phyloP scores from a whole-genome alignment of 2,888 invertebrate species.

The Tricholauxania praeusta region DNA sequence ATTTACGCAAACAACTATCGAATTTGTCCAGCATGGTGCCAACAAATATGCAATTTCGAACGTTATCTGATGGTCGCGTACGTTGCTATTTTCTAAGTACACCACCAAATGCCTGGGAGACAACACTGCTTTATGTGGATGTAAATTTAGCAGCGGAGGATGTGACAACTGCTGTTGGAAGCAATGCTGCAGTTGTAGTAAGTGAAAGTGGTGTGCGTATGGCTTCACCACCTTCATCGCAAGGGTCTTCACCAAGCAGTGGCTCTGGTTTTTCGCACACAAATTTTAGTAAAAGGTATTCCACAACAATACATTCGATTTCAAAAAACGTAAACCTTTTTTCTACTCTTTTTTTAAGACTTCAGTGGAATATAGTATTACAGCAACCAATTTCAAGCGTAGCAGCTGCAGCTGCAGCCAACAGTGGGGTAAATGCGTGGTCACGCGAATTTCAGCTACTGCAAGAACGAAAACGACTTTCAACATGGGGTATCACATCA shows the following conservation, averaged over 20 bases:
- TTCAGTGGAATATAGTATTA: slow-evolving; percentile 85
- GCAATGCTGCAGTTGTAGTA: slow-evolving; percentile 23
- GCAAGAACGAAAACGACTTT: slow-evolving; percentile 91
- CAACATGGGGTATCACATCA: slow-evolving; percentile 93
- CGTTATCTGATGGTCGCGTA: slow-evolving; percentile 81
- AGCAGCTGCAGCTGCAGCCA: slow-evolving; percentile 58
- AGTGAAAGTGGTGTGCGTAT: slow-evolving; percentile 30
- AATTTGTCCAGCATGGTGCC: slow-evolving; percentile 86
- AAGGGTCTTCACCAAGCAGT: slow-evolving; percentile 45
- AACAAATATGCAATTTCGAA: slow-evolving; percentile 83
- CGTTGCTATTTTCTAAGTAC: slow-evolving; percentile 92
- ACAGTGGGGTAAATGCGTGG: slow-evolving; percentile 70
- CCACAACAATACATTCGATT: neutral
- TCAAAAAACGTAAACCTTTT: neutral
- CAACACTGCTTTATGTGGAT: slow-evolving; percentile 88
- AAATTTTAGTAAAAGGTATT: slow-evolving; percentile 26
- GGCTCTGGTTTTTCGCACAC: slow-evolving; percentile 32
- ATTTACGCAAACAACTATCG: slow-evolving; percentile 82
- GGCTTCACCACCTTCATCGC: slow-evolving; percentile 43
- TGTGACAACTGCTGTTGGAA: slow-evolving; percentile 49
- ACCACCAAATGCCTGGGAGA: slow-evolving; percentile 90
- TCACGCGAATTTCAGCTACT: slow-evolving; percentile 91
- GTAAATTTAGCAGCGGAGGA: slow-evolving; percentile 71
- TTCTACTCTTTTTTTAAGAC: slow-evolving; percentile 63
- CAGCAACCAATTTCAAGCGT: slow-evolving; percentile 82